phyloP scores from a whole-genome alignment of 2,888 invertebrate species.

The Patella ulyssiponensis region DNA sequence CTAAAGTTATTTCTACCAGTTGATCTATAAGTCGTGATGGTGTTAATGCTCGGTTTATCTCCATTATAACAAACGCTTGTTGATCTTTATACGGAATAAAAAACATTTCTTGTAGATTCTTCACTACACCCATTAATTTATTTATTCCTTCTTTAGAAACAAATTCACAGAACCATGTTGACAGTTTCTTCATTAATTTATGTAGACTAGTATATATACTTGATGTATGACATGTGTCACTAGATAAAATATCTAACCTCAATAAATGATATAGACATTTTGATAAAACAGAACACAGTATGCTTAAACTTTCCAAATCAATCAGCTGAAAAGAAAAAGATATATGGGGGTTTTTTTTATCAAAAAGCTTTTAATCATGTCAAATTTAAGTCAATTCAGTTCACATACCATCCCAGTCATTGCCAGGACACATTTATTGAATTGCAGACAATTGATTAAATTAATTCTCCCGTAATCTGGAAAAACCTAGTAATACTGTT shows the following conservation, averaged over 20 bases:
- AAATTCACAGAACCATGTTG: slow-evolving; percentile 37
- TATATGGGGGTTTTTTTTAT: no score
- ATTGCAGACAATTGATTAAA: no score
- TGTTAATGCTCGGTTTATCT: slow-evolving; percentile 39
- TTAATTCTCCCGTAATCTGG: no score
- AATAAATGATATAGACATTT: slow-evolving; percentile 36
- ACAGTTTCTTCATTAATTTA: slow-evolving; percentile 43
- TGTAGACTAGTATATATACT: slow-evolving; percentile 32
- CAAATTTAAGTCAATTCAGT: no score
- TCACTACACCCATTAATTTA: slow-evolving; percentile 32
- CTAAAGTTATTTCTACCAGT: slow-evolving; percentile 48
- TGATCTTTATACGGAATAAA: slow-evolving; percentile 11
- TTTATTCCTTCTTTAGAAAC: slow-evolving; percentile 45
- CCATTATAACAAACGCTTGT: slow-evolving; percentile 31
- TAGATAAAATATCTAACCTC: slow-evolving; percentile 32
- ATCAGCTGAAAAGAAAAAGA: slow-evolving; percentile 29
- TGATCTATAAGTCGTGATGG: slow-evolving; percentile 50
- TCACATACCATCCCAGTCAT: no score
- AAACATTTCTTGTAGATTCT: slow-evolving; percentile 37
- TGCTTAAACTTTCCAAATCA: slow-evolving; percentile 19
- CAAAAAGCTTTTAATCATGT: no score
- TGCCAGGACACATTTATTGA: no score
- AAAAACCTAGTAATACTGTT: no score
- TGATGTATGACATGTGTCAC: slow-evolving; percentile 19
- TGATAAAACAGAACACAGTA: slow-evolving; percentile 23